Percentiles rank a stretch among this genome's conserved stretches.
These are phyloP conservation scores for Colaptes auratus DNA, from an alignment of 2,113 vertebrate species.

Conservation along the genomic window DNA sequence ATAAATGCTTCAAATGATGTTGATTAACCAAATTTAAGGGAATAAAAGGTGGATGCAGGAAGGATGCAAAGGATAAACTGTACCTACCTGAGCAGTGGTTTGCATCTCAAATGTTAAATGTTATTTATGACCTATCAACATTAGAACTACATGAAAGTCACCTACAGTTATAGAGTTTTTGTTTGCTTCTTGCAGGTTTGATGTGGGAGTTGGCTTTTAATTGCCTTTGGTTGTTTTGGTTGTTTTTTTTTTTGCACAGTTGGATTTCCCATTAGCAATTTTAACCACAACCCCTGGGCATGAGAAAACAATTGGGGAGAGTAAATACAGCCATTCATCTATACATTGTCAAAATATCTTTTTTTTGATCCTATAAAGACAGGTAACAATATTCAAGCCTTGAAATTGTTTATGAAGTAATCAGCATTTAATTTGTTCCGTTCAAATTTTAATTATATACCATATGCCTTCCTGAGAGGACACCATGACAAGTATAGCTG, in stretches of 20 bases:
- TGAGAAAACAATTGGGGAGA: constrained; percentile 45
- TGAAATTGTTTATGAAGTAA: constrained; percentile 80
- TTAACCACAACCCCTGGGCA: constrained; percentile 39
- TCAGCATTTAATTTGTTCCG: constrained; percentile 79
- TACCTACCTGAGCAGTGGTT: not conserved
- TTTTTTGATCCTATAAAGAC: constrained; percentile 70
- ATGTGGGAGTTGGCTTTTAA: not conserved
- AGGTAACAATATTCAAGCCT: constrained; percentile 74
- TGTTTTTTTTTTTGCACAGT: not conserved
- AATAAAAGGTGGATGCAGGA: not conserved
- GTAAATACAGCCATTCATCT: not conserved
- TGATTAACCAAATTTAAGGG: not conserved
- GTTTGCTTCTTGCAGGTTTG: not conserved
- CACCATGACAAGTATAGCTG: constrained; percentile 70
- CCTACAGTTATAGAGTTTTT: not conserved
- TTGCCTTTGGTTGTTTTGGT: not conserved
- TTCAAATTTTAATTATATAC: constrained; percentile 81
- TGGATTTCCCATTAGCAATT: constrained; percentile 32
- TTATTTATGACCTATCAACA: not conserved
- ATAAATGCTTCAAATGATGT: not conserved
- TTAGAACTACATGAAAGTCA: not conserved
- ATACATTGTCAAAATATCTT: constrained; percentile 63
- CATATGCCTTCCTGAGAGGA: constrained; percentile 76
- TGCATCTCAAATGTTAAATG: not conserved
- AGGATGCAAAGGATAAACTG: not conserved